phyloP scores from a whole-genome alignment of 2,113 vertebrate genomes.

The Sebastes schlegelii region DNA sequence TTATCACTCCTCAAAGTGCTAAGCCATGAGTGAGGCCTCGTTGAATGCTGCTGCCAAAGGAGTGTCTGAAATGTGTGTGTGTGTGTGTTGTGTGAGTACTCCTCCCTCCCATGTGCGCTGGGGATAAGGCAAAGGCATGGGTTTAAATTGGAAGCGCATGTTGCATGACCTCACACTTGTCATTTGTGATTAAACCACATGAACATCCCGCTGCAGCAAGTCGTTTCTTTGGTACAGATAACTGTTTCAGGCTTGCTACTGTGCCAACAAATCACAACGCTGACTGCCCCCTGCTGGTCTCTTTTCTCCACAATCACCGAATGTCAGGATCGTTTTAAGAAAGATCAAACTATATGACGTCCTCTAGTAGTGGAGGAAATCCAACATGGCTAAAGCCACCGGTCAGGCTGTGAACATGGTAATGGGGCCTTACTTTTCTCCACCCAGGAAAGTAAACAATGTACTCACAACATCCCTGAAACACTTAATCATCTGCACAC shows the following conservation, averaged over 20 bases:
- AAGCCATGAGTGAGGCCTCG: conserved; percentile 65
- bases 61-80: conserved; percentile 39
- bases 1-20: conserved; percentile 62
- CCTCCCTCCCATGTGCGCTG: conserved; percentile 43
- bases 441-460: background rate
- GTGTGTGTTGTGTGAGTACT: conserved; percentile 8
- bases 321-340: background rate
- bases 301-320: conserved; percentile 3
- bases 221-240: conserved; percentile 5
- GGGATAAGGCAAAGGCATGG: conserved; percentile 21
- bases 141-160: conserved; percentile 46
- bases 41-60: conserved; percentile 45
- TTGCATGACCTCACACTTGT: conserved; percentile 53
- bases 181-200: conserved; percentile 32
- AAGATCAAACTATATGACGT: background rate
- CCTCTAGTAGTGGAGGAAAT: background rate
- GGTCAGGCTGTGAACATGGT: background rate
- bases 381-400: background rate
- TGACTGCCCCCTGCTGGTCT: conserved; percentile 56
- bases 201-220: conserved; percentile 9
- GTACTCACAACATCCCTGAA: conserved; percentile 3
- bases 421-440: background rate
- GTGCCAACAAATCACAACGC: background rate
- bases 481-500: conserved; percentile 6
- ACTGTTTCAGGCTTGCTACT: background rate